Evolutionary conservation across 2,888 invertebrate species (phyloP).

Genomic region (Galeopsomyia nigrocyanea): DNA sequence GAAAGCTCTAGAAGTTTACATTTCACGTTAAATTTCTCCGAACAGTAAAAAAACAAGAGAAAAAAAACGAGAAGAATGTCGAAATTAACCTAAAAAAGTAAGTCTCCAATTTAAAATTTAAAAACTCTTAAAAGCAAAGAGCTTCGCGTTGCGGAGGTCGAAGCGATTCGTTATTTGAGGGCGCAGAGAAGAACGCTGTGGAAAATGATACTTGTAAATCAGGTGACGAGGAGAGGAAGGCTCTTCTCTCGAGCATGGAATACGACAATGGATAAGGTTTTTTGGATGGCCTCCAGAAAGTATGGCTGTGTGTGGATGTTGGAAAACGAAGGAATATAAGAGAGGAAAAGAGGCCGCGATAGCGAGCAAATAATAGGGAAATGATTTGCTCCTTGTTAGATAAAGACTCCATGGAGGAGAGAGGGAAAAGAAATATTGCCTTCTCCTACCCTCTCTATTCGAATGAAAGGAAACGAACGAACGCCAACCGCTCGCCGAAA

Average conservation of each 20-base stretch:
- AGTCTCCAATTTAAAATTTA: slow-evolving; percentile 35
- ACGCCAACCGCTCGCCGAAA: background rate
- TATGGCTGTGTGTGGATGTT: slow-evolving; percentile 53
- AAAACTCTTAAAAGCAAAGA: slow-evolving; percentile 24
- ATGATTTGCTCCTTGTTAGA: slow-evolving; percentile 70
- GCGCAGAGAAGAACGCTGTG: background rate
- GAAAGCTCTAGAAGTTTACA: too few relatives aligned
- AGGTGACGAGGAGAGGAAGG: slow-evolving; percentile 48
- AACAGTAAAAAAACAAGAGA: too few relatives aligned
- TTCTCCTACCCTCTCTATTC: slow-evolving; percentile 23
- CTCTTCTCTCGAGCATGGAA: slow-evolving; percentile 52
- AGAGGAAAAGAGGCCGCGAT: slow-evolving; percentile 58
- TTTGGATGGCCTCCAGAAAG: slow-evolving; percentile 68
- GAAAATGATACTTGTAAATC: slow-evolving; percentile 60
- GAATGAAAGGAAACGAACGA: slow-evolving; percentile 46
- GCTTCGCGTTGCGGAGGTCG: slow-evolving; percentile 14
- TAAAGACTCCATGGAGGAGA: slow-evolving; percentile 64
- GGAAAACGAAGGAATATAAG: slow-evolving; percentile 25
- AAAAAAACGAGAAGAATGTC: background rate
- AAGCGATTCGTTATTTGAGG: slow-evolving; percentile 36
- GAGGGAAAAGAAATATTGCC: slow-evolving; percentile 67
- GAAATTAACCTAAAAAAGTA: slow-evolving; percentile 30
- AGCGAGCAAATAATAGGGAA: slow-evolving; percentile 69
- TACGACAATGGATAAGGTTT: slow-evolving; percentile 66
- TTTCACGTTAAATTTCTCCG: too few relatives aligned